Base-by-base conservation (phyloP, 1,140 invertebrate genomes). In the Scaptomyza montana region DNA sequence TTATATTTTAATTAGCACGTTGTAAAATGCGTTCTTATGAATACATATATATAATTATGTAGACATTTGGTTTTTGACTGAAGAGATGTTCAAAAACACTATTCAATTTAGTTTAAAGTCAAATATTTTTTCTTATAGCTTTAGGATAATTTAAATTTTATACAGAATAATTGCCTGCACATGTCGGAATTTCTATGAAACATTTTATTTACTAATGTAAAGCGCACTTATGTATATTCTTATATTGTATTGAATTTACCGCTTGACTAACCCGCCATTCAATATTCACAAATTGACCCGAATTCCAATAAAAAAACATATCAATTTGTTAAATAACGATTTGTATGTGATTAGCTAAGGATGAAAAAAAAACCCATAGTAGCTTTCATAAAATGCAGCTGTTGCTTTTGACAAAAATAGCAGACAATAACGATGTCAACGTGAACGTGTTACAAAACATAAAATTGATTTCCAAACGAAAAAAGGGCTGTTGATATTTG, bases 401-500 rank as follows among this genome's bases (percentile, higher is more conserved):
- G 19, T 19, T 70, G 56, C 46, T 33, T 12, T 21, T 21, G 36
- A 30, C 33, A 49, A 62, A 41, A 56, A 63, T 56, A 47, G 33
- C 33, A 33, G 30, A 16, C 45, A 54, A 74, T 41, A 36, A 60
- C 33, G 12, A 54, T 70, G 60, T 60, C 43, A 59, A 36, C 9
- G 30, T 43, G 16, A 16, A 54, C 16, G 59, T 57, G 57, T 56
- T 57, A 45, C 57, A 66, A 65, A 75, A 64, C 63, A 55, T 67
- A 46, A 69, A 77, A 86, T 68, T 74, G 69, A 74, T 86, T 80
- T 80, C 50, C 30, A 46, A 79, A 47, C 71, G 61, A 74, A 36
- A 36, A 36, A 30, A 69, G 36, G 25, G 25, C 63, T 51, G 41
- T 5, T 43, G 53, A 43, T 57, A 70, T 64, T 16, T 12, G 62